Conservation (phyloP, 2,797 vertebrate genomes). For the Fundulus diaphanus region DNA sequence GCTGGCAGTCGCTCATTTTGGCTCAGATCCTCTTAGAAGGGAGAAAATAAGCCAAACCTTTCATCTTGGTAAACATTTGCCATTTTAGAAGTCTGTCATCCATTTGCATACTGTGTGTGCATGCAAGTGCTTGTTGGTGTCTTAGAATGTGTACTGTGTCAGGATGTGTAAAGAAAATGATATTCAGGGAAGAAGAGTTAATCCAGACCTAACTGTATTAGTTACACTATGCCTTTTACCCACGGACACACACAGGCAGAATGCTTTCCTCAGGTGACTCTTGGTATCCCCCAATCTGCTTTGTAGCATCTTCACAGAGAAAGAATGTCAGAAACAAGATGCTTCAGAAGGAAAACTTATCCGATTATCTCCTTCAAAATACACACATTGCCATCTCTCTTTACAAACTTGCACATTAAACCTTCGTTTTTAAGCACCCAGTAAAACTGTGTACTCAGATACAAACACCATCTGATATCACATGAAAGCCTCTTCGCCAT, state of each 20-base stretch:
- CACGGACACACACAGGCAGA: not conserved
- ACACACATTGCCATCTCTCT: slow-evolving; percentile 2
- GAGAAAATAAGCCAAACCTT: slow-evolving; percentile 71
- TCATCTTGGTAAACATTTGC: slow-evolving; percentile 73
- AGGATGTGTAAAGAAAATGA: slow-evolving; percentile 65
- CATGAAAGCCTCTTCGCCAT: not conserved
- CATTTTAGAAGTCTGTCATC: slow-evolving; percentile 68
- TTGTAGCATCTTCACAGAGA: not conserved
- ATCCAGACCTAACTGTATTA: slow-evolving; percentile 67
- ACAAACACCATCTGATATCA: not conserved
- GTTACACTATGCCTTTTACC: slow-evolving; percentile 50
- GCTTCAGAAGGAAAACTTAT: not conserved
- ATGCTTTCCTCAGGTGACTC: slow-evolving; percentile 48
- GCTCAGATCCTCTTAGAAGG: slow-evolving; percentile 68
- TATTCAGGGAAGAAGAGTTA: slow-evolving; percentile 65
- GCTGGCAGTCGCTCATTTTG: slow-evolving; percentile 68
- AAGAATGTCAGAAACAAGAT: slow-evolving; percentile 4
- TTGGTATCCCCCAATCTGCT: slow-evolving; percentile 47
- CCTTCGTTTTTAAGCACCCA: not conserved
- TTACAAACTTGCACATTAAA: not conserved
- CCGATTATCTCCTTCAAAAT: slow-evolving; percentile 4
- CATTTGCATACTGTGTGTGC: slow-evolving; percentile 50
- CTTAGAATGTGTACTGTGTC: slow-evolving; percentile 57
- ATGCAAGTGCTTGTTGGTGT: slow-evolving; percentile 11
- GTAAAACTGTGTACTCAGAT: not conserved